These are phyloP conservation scores for Mormyrus iriodes DNA, from an alignment of 2,113 vertebrate species.

Conservation along the genomic window DNA sequence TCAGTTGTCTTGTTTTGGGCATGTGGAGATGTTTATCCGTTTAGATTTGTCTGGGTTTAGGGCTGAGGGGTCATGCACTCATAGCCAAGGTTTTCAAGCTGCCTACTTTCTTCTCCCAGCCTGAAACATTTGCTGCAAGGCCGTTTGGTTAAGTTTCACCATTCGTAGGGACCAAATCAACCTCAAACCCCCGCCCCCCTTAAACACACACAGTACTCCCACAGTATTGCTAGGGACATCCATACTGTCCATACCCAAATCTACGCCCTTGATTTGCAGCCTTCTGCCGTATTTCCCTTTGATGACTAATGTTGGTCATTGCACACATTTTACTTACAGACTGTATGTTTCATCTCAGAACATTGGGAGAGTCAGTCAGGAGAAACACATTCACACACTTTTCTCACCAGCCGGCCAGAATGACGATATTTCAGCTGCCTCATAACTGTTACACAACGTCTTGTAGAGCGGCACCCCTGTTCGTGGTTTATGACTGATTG, in stretches of 20 bases:
- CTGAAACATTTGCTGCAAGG: too few relatives aligned
- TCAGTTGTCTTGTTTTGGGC: too few relatives aligned
- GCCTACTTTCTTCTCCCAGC: too few relatives aligned
- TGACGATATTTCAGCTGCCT: background rate
- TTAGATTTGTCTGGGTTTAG: background rate
- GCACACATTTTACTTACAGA: background rate
- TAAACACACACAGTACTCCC: too few relatives aligned
- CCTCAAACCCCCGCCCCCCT: too few relatives aligned
- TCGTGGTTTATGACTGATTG: slow-evolving; percentile 2
- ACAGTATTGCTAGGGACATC: too few relatives aligned
- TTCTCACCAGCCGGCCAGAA: background rate
- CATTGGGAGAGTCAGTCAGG: background rate
- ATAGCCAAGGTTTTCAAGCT: background rate
- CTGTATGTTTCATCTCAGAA: background rate
- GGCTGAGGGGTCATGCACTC: background rate
- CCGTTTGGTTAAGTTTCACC: too few relatives aligned
- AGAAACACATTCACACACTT: background rate
- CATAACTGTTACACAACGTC: background rate
- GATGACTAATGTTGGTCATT: too few relatives aligned
- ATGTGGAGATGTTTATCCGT: background rate
- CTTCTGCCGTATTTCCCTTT: background rate
- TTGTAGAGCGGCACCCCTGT: background rate
- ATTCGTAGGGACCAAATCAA: too few relatives aligned
- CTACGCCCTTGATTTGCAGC: background rate
- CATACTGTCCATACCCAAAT: background rate